Base-by-base conservation (phyloP, 2,113 vertebrate species). In the Amazona vittata region DNA sequence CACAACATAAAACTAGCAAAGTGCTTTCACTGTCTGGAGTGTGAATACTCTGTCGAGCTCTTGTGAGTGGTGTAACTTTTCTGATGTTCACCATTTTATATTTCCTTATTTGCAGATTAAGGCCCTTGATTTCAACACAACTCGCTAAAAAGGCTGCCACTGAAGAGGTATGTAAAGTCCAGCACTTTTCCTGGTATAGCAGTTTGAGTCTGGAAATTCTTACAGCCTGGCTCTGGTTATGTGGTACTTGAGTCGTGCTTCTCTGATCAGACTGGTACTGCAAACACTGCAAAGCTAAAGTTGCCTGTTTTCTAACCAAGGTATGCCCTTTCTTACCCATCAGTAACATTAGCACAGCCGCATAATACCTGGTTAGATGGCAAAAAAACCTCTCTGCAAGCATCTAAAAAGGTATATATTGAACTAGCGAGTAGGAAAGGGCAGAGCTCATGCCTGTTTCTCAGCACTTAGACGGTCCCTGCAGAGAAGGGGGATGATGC, bases 51-150 rank as follows among this genome's bases (percentile, higher is more conserved):
- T 57, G n/a, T 88, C 29, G 89, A 15, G 44, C 43, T 88, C 53
- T n/a, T 70, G 29, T 21, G 14, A 4, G 1, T 60, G 50, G 15
- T 81, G n/a, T 83, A 87, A 67, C 31, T 68, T 85, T 67, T 52
- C 89, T 86, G 44, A 31, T 91, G 35, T 77, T 96, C 37, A 63
- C 57, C n/a, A 5, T 92, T 55, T 75, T 57, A 76, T 47, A 57
- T 77, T 84, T 92, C 88, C 67, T 93, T 96, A 62, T 97, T 96
- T 74, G 31, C 95, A 99, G 99, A 97, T 97, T 99, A 96, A 98
- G 98, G 93, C 99, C 99, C 3, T 96, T 99, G 96, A 98, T 99
- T 94, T 98, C 96, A 12, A 90, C 97, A 13, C 99, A 98, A 67
- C 97, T 98, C 18, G 89, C 92, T 43, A 99, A 99, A 98, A 99